Conservation (phyloP, 1,140 invertebrate genomes). For the Drosophila ironensis region DNA sequence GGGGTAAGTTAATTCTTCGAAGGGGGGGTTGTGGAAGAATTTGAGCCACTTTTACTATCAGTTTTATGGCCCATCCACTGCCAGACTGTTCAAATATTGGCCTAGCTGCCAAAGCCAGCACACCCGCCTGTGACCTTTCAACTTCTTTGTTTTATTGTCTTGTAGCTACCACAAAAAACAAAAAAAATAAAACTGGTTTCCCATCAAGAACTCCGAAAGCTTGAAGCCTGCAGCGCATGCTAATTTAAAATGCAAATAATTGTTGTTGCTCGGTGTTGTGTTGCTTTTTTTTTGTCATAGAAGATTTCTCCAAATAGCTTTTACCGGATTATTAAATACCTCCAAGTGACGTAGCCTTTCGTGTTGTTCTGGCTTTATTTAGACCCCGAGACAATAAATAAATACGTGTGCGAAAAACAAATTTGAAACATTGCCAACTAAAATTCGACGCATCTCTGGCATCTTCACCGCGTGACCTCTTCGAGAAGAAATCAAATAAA, state of each 20-base stretch:
- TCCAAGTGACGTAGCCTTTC: slow-evolving; percentile 54
- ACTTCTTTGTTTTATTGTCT: neutral
- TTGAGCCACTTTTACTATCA: slow-evolving; percentile 40
- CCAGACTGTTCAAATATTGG: neutral
- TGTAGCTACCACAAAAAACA: neutral
- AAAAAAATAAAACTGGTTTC: slow-evolving; percentile 25
- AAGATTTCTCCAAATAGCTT: slow-evolving; percentile 39
- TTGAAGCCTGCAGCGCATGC: slow-evolving; percentile 35
- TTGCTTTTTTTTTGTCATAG: slow-evolving; percentile 2
- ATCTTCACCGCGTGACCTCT: slow-evolving; percentile 71
- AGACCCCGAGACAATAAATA: slow-evolving; percentile 52
- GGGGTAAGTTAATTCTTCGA: slow-evolving; percentile 33
- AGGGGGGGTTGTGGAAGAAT: neutral
- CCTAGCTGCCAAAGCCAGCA: neutral
- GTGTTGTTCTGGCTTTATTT: slow-evolving; percentile 51
- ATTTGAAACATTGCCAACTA: slow-evolving; percentile 67
- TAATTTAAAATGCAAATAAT: slow-evolving; percentile 28
- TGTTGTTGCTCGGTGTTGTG: no score
- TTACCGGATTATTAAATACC: slow-evolving; percentile 44
- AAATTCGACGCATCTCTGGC: slow-evolving; percentile 46
- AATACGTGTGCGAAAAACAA: slow-evolving; percentile 42
- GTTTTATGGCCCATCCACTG: neutral
- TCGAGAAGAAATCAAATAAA: slow-evolving; percentile 1
- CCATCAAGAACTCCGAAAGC: slow-evolving; percentile 20
- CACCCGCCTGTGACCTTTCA: slow-evolving; percentile 27